Conservation (phyloP, 2,888 invertebrate species). For the Tolmerus cingulatus region DNA sequence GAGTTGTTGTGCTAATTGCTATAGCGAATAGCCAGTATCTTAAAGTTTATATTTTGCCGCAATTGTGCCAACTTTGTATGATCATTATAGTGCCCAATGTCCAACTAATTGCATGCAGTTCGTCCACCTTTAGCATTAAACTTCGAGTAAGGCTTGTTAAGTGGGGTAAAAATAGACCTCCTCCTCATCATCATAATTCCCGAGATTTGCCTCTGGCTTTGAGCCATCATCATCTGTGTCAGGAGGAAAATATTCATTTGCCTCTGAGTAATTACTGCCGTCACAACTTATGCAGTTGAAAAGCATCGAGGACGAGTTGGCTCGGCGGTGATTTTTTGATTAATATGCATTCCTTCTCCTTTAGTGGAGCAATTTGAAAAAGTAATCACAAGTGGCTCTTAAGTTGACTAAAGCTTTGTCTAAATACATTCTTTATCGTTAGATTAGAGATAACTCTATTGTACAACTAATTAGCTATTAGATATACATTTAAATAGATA, state of each 20-base stretch:
- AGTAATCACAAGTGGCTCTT: background rate
- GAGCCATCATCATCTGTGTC: background rate
- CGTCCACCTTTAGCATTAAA: slow-evolving; percentile 22
- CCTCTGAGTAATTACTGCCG: background rate
- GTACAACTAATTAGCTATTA: too few relatives aligned
- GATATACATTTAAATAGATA: too few relatives aligned
- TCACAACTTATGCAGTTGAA: background rate
- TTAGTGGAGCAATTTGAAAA: background rate
- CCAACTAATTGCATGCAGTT: background rate
- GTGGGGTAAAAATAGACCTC: background rate
- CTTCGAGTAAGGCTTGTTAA: background rate
- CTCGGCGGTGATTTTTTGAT: background rate
- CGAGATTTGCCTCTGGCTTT: background rate
- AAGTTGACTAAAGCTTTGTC: background rate
- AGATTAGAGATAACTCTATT: background rate
- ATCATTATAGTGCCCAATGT: background rate
- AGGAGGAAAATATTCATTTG: background rate
- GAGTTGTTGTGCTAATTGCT: background rate
- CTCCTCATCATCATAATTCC: background rate
- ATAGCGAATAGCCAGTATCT: background rate
- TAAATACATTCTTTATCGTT: background rate
- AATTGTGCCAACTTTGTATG: background rate
- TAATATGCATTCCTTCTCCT: background rate
- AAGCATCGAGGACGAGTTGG: background rate
- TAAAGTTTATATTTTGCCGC: background rate